These are phyloP conservation scores for Drosophila lacteicornis DNA, from an alignment of 1,140 invertebrate species.

Conservation along the genomic window DNA sequence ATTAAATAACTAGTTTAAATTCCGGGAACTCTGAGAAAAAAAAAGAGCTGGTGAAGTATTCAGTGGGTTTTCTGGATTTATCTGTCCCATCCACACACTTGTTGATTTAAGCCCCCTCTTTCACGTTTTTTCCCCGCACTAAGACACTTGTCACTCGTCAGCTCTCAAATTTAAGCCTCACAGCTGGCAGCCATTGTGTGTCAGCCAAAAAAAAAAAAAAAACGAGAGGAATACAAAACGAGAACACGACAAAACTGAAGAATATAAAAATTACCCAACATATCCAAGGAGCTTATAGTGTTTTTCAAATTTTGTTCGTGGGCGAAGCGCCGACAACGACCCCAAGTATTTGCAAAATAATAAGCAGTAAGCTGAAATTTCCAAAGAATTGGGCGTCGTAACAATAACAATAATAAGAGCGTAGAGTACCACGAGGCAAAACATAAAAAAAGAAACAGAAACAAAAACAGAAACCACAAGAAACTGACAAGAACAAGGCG, in stretches of 20 bases:
- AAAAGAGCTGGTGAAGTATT: constrained; percentile 16
- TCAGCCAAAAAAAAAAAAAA: neutral
- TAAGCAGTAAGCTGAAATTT: constrained; percentile 55
- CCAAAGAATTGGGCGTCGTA: constrained; percentile 55
- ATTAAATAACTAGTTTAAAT: neutral
- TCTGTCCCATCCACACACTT: constrained; percentile 30
- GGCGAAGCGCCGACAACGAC: constrained; percentile 1
- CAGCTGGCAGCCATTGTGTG: constrained; percentile 43
- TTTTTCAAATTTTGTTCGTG: constrained; percentile 10
- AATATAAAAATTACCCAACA: constrained; percentile 36
- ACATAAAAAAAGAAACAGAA: constrained; percentile 19
- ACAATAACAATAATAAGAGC: constrained; percentile 55
- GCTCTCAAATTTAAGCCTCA: constrained; percentile 35
- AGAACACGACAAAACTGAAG: constrained; percentile 13
- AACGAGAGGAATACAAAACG: constrained; percentile 5
- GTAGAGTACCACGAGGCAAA: constrained; percentile 5
- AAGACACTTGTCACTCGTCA: constrained; percentile 44
- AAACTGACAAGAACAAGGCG: constrained; percentile 50
- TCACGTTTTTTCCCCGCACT: constrained; percentile 3
- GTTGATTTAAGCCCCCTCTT: constrained; percentile 27
- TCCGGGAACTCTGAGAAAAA: neutral
- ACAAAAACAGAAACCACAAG: neutral
- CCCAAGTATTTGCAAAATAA: constrained; percentile 68
- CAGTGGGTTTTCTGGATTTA: constrained; percentile 15
- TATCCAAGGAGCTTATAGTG: constrained; percentile 35